phyloP scores from a whole-genome alignment of 2,888 invertebrate species.

The Cataglyphis altisquamis region DNA sequence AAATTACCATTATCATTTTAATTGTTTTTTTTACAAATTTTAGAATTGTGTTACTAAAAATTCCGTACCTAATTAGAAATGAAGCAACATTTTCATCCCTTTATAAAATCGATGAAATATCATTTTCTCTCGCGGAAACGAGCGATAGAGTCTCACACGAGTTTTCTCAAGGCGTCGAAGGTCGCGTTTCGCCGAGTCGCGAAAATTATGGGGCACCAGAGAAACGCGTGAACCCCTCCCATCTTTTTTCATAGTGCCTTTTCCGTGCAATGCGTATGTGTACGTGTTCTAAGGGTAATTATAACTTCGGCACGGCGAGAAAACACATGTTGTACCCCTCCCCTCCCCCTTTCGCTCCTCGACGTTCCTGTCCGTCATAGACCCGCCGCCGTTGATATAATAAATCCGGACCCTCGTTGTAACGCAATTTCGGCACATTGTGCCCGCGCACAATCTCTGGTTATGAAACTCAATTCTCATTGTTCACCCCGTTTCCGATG shows the following conservation, averaged over 20 bases:
- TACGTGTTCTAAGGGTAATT: slow-evolving; percentile 75
- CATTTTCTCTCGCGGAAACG: slow-evolving; percentile 82
- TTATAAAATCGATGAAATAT: no score
- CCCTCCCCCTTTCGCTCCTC: slow-evolving; percentile 24
- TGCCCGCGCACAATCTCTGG: slow-evolving; percentile 75
- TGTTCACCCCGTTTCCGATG: slow-evolving; percentile 68
- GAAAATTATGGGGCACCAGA: slow-evolving; percentile 65
- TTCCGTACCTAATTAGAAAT: no score
- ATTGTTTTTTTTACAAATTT: no score
- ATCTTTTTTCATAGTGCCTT: slow-evolving; percentile 35
- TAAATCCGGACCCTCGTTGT: slow-evolving; percentile 82
- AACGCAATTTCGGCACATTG: slow-evolving; percentile 82
- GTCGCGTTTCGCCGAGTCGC: slow-evolving; percentile 18
- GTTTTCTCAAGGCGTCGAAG: slow-evolving; percentile 54
- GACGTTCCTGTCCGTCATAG: slow-evolving; percentile 54
- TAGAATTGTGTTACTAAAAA: no score
- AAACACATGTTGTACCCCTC: slow-evolving; percentile 80
- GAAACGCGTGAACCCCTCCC: background rate
- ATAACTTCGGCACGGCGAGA: slow-evolving; percentile 78
- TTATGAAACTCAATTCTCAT: slow-evolving; percentile 83
- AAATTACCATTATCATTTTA: no score
- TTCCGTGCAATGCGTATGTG: background rate
- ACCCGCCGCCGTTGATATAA: slow-evolving; percentile 69
- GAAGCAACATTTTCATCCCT: no score
- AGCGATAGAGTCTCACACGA: slow-evolving; percentile 86